Base-by-base conservation (phyloP, 2,888 invertebrate genomes). In the Liopterus haemorrhoidalis region DNA sequence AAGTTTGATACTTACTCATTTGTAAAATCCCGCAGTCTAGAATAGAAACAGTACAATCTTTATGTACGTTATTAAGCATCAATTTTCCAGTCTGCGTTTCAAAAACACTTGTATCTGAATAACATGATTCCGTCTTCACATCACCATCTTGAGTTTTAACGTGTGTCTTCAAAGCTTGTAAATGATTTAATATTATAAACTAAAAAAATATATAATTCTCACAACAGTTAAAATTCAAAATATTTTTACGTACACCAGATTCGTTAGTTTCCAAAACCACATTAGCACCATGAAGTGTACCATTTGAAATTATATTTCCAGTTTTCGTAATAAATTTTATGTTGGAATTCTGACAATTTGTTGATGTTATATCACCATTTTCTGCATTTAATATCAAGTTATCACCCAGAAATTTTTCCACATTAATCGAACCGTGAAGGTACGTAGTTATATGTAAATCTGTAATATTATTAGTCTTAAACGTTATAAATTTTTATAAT, bases 311-410 rank as follows among this genome's bases (percentile, higher is more conserved):
- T 35, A 65, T 61, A 54, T 60, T 53, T 16, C 65, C 64, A 36
- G 40, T 50, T 9, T 48, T 28, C 5, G 61, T 57, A 11, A 36
- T 49, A 9, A 62, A 33, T 41, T 57, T 48, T 15, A 64, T 49
- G 37, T 39, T 49, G 24, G 58, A 53, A 5, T 63, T 62, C 50
- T 64, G 57, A 49, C 58, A 65, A 40, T 57, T 61, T 24, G 58
- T 55, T 5, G 64, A 49, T 41, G 41, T 48, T 37, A 65, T 55
- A 42, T 57, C 54, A n/a, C 62, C 59, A 38, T 49, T 49, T 21
- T 46, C 35, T 19, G 60, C 57, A 22, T 48, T 49, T 35, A 58
- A 48, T 11, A 50, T 50, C 5, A 61, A 21, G 50, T 57, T 51
- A 33, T 58, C 58, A 4, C 59, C 58, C 40, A 57, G 53, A 37